phyloP scores from a whole-genome alignment of 2,113 vertebrate species.

The Microcebus murinus region DNA sequence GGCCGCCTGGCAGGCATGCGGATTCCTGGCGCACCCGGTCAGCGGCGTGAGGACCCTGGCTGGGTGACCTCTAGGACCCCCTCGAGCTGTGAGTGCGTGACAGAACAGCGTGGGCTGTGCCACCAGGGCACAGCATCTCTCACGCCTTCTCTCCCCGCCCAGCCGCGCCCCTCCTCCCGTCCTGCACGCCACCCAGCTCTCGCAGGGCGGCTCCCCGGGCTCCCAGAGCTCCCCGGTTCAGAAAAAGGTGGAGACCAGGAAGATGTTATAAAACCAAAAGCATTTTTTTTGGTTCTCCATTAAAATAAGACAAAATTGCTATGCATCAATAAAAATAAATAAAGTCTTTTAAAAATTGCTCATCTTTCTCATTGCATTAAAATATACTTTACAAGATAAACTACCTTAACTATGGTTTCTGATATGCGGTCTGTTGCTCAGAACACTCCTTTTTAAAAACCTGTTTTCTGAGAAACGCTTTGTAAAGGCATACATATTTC shows the following conservation, averaged over 20 bases:
- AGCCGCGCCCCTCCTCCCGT: no score
- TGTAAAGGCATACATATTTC: constrained; percentile 2
- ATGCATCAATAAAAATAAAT: neutral
- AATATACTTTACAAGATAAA: neutral
- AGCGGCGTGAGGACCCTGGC: rapidly evolving
- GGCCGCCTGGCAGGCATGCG: rapidly evolving
- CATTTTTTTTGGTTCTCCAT: neutral
- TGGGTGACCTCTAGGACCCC: neutral
- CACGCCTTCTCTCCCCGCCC: no score
- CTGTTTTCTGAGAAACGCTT: constrained; percentile 27
- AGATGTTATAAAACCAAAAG: neutral
- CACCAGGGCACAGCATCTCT: no score
- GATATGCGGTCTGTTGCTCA: neutral
- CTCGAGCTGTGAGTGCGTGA: no score
- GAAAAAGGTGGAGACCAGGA: neutral
- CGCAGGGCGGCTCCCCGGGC: no score
- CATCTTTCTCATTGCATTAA: neutral
- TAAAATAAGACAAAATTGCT: constrained; percentile 3
- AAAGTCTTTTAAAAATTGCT: neutral
- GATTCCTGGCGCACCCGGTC: rapidly evolving
- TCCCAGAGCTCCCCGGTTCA: neutral
- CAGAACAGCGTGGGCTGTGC: no score
- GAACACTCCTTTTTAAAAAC: neutral
- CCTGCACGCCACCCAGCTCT: no score
- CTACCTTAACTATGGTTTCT: neutral